phyloP scores from a whole-genome alignment of 1,140 invertebrate species.

The Drosophila kikkawai region DNA sequence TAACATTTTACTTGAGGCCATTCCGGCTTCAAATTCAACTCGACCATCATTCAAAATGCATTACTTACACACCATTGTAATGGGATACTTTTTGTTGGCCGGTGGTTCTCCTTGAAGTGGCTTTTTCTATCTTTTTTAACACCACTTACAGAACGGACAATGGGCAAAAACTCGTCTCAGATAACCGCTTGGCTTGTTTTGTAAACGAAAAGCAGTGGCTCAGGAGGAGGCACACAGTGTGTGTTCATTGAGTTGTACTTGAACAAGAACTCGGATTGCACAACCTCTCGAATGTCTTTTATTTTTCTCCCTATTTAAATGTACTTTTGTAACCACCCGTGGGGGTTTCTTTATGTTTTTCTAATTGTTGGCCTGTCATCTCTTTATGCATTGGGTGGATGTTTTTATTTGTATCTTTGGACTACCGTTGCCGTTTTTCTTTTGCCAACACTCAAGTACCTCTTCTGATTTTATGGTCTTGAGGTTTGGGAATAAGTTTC shows the following conservation, averaged over 20 bases:
- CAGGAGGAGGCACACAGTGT: constrained; percentile 17
- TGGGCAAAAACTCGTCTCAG: constrained; percentile 50
- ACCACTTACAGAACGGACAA: constrained; percentile 52
- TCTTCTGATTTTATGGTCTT: constrained; percentile 27
- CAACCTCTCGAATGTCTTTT: constrained; percentile 34
- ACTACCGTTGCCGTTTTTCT: constrained; percentile 3
- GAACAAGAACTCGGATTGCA: constrained; percentile 64
- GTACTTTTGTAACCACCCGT: constrained; percentile 20
- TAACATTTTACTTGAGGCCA: constrained; percentile 20
- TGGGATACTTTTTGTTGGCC: constrained; percentile 36
- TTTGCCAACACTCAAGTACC: constrained; percentile 5
- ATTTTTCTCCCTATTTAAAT: constrained; percentile 18
- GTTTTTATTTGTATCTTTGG: constrained; percentile 2
- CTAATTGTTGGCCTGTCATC: constrained; percentile 52
- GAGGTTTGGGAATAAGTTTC: not conserved
- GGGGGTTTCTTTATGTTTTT: constrained; percentile 33
- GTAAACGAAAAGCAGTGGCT: constrained; percentile 31
- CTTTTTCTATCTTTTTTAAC: constrained; percentile 50
- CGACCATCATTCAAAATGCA: constrained; percentile 45
- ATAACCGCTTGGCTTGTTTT: constrained; percentile 40
- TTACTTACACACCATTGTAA: constrained; percentile 46
- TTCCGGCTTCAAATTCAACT: constrained; percentile 37
- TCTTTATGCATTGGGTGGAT: constrained; percentile 13
- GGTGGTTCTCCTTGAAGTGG: constrained; percentile 56
- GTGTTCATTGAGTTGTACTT: constrained; percentile 54